phyloP scores from a whole-genome alignment of 2,113 vertebrate species.

The Sceloporus tristichus region DNA sequence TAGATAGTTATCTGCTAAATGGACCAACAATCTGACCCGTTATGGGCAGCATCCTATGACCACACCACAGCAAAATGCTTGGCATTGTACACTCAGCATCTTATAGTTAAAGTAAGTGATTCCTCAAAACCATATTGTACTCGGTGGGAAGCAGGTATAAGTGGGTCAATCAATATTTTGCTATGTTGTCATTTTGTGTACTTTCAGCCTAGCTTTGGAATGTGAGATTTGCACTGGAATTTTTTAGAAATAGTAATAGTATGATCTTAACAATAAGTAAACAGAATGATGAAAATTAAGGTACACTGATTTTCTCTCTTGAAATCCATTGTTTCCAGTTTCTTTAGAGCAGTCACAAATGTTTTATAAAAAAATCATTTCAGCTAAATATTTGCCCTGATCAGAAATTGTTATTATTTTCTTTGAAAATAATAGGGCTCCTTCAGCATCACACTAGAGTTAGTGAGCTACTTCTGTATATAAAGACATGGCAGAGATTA shows the following conservation, averaged over 20 bases:
- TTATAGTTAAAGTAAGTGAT: conserved; percentile 65
- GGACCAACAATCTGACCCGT: background rate
- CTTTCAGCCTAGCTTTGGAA: conserved; percentile 73
- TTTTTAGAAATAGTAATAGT: conserved; percentile 28
- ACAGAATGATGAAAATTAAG: background rate
- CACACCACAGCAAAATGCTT: conserved; percentile 66
- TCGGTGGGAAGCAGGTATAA: conserved; percentile 82
- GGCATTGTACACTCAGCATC: conserved; percentile 33
- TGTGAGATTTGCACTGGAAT: conserved; percentile 62
- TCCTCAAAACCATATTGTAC: conserved; percentile 51
- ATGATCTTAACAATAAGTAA: background rate
- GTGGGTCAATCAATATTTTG: conserved; percentile 76
- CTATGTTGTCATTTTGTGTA: conserved; percentile 75
- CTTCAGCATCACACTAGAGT: background rate
- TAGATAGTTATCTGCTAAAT: background rate
- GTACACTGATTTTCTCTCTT: conserved; percentile 44
- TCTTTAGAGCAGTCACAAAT: conserved; percentile 50
- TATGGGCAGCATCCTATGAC: conserved; percentile 42
- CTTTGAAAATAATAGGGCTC: background rate
- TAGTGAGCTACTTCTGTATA: background rate
- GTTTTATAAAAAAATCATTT: background rate
- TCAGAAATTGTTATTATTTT: conserved; percentile 12
- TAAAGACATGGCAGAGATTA: background rate
- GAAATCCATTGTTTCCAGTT: conserved; percentile 56
- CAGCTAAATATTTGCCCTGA: background rate